These are phyloP conservation scores for Amiota minor DNA, from an alignment of 2,888 invertebrate species.

Conservation along the genomic window DNA sequence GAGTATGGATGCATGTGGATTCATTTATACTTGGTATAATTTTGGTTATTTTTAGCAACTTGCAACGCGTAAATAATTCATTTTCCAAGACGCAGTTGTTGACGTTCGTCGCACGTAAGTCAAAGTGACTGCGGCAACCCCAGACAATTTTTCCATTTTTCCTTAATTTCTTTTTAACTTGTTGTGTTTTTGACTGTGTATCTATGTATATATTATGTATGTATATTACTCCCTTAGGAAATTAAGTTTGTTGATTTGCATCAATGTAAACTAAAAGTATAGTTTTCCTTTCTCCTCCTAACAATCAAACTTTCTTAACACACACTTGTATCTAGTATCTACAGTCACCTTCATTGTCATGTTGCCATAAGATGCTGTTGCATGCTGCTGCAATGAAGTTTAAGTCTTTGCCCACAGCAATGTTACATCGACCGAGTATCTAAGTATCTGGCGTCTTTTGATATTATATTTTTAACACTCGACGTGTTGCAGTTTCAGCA, in stretches of 20 bases:
- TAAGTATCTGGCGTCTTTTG: conserved; percentile 4
- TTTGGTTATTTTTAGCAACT: conserved; percentile 56
- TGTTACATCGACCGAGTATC: neutral
- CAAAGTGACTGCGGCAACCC: conserved; percentile 37
- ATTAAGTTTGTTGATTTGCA: conserved; percentile 17
- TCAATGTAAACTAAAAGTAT: conserved; percentile 24
- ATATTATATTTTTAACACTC: conserved; percentile 7
- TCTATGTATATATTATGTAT: neutral
- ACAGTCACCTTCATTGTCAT: conserved; percentile 9
- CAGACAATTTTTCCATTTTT: neutral
- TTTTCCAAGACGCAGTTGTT: conserved; percentile 67
- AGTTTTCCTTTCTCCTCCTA: neutral
- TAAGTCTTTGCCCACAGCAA: neutral
- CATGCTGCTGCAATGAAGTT: neutral
- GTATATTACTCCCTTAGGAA: conserved; percentile 20
- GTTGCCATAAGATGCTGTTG: neutral
- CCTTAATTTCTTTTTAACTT: neutral
- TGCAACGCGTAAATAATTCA: conserved; percentile 65
- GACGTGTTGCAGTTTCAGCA: neutral
- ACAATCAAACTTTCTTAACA: too few relatives aligned
- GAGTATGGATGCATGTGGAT: neutral
- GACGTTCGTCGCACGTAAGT: conserved; percentile 57
- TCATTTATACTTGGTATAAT: neutral
- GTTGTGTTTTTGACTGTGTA: neutral
- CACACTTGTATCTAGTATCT: neutral